Percentiles rank a stretch among this genome's conserved stretches.
Evolutionary conservation across 2,113 vertebrate species (phyloP).

Genomic region (Stictonetta naevosa): DNA sequence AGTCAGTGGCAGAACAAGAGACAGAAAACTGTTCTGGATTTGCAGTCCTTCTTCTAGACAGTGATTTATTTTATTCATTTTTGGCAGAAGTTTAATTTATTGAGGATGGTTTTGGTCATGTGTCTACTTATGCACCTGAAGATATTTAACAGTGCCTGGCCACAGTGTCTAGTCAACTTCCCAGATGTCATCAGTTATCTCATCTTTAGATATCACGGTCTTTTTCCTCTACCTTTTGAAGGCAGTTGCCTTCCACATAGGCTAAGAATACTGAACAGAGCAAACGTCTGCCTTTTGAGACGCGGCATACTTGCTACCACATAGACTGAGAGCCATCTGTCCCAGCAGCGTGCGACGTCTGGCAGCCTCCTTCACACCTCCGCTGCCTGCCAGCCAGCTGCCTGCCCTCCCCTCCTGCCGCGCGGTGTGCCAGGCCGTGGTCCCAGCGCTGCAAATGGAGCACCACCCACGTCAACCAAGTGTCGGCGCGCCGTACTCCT

Average conservation of each 20-base stretch:
- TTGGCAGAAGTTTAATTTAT: neutral
- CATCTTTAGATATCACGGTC: neutral
- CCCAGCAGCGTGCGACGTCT: neutral
- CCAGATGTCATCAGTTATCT: neutral
- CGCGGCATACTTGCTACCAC: neutral
- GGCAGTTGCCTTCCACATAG: neutral
- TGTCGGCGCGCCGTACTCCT: accelerated
- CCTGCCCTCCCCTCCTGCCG: neutral
- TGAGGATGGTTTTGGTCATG: neutral
- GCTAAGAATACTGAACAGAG: neutral
- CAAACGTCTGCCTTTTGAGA: neutral
- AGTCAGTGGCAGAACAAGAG: neutral
- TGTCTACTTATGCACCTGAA: neutral
- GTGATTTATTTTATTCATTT: neutral
- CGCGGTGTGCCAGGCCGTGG: accelerated
- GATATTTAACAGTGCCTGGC: neutral
- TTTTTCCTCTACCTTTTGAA: neutral
- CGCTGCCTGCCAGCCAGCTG: conserved; percentile 37
- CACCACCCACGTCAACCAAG: neutral
- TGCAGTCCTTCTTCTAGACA: neutral
- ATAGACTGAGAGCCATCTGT: conserved; percentile 9
- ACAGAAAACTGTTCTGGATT: neutral
- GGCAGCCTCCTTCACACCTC: neutral
- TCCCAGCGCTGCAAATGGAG: accelerated
- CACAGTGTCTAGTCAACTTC: neutral